Percentiles rank a stretch among this genome's conserved stretches.
These are phyloP conservation scores for Cercopithecus mona DNA, from an alignment of 2,113 vertebrate species.

Conservation along the genomic window DNA sequence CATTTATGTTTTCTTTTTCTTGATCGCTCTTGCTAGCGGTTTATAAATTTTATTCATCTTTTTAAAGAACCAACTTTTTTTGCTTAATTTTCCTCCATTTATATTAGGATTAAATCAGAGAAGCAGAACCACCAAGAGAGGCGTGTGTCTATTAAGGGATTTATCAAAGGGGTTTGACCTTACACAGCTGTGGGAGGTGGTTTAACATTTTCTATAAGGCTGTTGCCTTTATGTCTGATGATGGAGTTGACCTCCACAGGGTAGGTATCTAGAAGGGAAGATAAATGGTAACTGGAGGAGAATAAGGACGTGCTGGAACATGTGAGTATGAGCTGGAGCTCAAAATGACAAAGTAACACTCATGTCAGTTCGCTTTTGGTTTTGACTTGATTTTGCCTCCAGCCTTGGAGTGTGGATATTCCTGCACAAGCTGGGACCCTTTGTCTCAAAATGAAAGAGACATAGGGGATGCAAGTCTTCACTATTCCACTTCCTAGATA, in stretches of 20 bases:
- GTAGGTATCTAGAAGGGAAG: background rate
- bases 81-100: background rate
- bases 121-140: background rate
- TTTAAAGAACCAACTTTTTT: background rate
- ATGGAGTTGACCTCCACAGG: background rate
- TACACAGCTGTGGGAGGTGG: background rate
- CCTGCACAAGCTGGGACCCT: background rate
- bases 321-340: background rate
- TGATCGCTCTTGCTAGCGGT: background rate
- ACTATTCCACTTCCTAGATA: background rate
- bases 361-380: background rate
- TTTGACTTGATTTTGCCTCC: background rate
- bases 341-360: background rate
- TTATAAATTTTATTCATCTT: slow-evolving; percentile 30
- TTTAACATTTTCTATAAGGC: background rate
- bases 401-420: background rate
- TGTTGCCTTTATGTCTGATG: background rate
- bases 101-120: slow-evolving; percentile 6
- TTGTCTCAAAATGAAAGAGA: background rate
- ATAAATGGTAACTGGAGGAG: background rate
- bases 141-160: background rate
- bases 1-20: background rate
- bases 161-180: background rate
- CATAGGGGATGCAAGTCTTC: background rate
- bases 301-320: background rate